Evolutionary conservation across 2,797 vertebrate species (phyloP).

Genomic region (Aldrovandia affinis): DNA sequence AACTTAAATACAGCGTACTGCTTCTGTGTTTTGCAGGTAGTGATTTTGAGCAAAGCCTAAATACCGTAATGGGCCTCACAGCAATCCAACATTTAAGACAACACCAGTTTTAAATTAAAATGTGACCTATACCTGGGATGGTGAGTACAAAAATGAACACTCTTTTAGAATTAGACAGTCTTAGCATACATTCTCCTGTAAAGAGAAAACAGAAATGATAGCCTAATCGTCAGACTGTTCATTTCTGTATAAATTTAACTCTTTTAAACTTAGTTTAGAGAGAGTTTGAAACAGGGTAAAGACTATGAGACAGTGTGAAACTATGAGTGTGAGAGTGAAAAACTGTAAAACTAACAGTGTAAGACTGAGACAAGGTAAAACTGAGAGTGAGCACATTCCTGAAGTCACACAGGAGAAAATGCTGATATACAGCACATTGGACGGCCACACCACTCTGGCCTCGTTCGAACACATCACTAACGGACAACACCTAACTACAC

Average conservation of each 20-base stretch:
- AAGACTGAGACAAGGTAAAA: background rate
- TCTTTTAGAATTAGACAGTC: too few relatives aligned
- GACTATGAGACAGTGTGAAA: background rate
- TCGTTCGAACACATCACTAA: conserved; percentile 8
- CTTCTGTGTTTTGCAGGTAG: background rate
- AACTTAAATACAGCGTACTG: background rate
- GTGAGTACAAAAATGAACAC: too few relatives aligned
- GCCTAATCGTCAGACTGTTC: too few relatives aligned
- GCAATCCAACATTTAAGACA: conserved; percentile 3
- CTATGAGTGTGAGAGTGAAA: background rate
- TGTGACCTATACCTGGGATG: too few relatives aligned
- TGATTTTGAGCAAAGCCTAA: background rate
- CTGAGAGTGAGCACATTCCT: conserved; percentile 10
- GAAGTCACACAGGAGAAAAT: background rate
- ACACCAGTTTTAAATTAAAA: background rate
- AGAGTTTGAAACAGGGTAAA: background rate
- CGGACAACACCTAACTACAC: background rate
- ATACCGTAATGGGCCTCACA: background rate
- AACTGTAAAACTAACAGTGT: background rate
- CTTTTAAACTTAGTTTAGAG: background rate
- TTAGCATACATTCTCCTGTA: too few relatives aligned
- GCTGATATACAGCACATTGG: conserved; percentile 13
- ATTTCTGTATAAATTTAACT: background rate
- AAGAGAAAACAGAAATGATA: too few relatives aligned
- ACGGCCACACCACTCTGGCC: background rate